A percentile compares a stretch with the other conserved stretches of the same genome.
phyloP scores from a whole-genome alignment of 30 jellyfish, hydroid and myxozoan species.

The Turritopsis dohrnii region DNA sequence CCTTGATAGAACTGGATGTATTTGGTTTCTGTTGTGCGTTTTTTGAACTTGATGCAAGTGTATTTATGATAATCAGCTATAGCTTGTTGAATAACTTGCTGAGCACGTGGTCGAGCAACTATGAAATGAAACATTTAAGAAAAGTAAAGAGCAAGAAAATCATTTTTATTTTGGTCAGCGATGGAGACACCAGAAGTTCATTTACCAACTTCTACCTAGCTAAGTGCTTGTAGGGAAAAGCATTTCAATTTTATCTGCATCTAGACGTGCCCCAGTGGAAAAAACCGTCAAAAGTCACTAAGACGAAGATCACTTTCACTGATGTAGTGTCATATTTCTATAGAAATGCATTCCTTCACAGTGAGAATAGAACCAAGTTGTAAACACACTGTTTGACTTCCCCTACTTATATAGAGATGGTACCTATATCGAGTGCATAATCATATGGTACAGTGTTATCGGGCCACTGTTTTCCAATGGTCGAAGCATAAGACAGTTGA shows the following conservation, averaged over 20 bases:
- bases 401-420: too few species aligned
- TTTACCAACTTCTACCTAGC: too few species aligned
- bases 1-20: constrained; percentile 15
- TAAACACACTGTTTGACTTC: too few species aligned
- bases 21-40: neutral
- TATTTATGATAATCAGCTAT: constrained; percentile 1
- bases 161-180: too few species aligned
- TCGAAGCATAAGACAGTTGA: neutral
- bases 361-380: too few species aligned
- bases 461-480: constrained; percentile 17
- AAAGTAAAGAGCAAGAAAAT: neutral
- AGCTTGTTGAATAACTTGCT: neutral
- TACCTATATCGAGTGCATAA: neutral
- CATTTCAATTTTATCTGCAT: too few species aligned
- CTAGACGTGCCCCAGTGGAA: neutral
- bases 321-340: too few species aligned
- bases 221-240: too few species aligned
- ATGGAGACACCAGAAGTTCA: too few species aligned
- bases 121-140: neutral
- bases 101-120: constrained; percentile 17
- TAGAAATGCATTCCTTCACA: too few species aligned
- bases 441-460: neutral
- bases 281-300: neutral
- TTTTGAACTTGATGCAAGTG: neutral
- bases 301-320: too few species aligned